phyloP scores from a whole-genome alignment of 2,888 invertebrate species.

The Zaprionus bogoriensis region DNA sequence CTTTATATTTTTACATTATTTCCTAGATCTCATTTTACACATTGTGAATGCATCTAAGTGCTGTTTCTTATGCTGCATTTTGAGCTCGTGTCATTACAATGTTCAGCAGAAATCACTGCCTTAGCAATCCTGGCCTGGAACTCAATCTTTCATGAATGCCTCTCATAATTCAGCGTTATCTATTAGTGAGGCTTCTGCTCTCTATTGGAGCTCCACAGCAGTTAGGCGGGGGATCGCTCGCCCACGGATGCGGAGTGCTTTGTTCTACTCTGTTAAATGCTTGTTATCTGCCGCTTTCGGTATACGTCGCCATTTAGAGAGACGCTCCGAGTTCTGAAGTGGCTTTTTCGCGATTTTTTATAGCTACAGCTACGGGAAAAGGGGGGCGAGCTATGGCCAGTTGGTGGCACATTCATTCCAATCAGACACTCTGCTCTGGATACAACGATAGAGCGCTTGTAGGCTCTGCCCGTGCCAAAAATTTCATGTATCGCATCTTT shows the following conservation, averaged over 20 bases:
- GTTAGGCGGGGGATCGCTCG: not conserved
- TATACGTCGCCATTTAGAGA: conserved; percentile 28
- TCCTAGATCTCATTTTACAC: too few relatives aligned
- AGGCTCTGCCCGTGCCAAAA: conserved; percentile 40
- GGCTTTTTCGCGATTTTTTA: not conserved
- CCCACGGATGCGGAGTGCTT: not conserved
- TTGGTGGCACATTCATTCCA: conserved; percentile 41
- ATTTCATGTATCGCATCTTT: conserved; percentile 44
- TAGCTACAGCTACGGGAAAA: not conserved
- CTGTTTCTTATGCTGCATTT: too few relatives aligned
- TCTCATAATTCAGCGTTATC: too few relatives aligned
- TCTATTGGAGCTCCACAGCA: not conserved
- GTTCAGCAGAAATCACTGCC: too few relatives aligned
- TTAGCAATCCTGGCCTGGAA: too few relatives aligned
- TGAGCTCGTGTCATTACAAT: too few relatives aligned
- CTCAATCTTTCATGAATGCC: too few relatives aligned
- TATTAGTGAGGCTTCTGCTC: too few relatives aligned
- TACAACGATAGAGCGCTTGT: conserved; percentile 35
- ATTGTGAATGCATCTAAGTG: too few relatives aligned
- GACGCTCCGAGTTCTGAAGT: conserved; percentile 25
- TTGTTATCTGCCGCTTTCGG: conserved; percentile 11
- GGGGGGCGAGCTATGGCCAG: not conserved
- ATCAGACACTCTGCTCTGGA: conserved; percentile 37
- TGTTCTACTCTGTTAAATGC: conserved; percentile 10
- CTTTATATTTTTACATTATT: too few relatives aligned